phyloP scores from a whole-genome alignment of 2,113 vertebrate genomes.

The Siphamia tubifer region DNA sequence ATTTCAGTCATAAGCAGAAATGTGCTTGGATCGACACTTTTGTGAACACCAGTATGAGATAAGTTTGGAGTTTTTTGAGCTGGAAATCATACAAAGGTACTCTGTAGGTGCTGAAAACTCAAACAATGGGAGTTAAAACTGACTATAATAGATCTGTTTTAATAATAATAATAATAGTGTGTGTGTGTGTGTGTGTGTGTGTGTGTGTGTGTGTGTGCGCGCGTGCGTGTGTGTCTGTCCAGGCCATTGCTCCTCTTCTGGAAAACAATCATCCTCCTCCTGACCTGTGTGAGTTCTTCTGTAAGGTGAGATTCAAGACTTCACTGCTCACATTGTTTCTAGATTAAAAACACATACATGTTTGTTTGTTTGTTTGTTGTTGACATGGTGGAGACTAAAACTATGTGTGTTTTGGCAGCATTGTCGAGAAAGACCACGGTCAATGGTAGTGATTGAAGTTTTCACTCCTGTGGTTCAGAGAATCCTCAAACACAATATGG shows the following conservation, averaged over 20 bases:
- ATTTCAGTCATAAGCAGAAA: no score
- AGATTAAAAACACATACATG: no score
- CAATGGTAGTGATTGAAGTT: constrained; percentile 98
- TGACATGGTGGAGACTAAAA: no score
- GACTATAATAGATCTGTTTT: no score
- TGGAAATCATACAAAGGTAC: no score
- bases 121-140: no score
- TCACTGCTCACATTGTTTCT: background rate
- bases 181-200: constrained; percentile 20
- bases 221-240: constrained; percentile 5
- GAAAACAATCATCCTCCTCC: constrained; percentile 99
- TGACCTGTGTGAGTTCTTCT: constrained; percentile 99
- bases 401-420: constrained; percentile 80
- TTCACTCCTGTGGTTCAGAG: constrained; percentile 99
- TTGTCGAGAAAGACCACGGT: constrained; percentile 96
- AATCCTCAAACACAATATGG: constrained; percentile 99
- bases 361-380: no score
- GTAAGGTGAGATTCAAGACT: constrained; percentile 85
- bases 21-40: no score
- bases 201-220: constrained; percentile 13
- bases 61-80: no score
- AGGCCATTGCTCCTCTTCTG: constrained; percentile 98
- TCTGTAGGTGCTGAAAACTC: no score
- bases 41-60: no score
- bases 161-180: no score